Base-by-base conservation (phyloP, 2,888 invertebrate species). In the Beris morrisii region DNA sequence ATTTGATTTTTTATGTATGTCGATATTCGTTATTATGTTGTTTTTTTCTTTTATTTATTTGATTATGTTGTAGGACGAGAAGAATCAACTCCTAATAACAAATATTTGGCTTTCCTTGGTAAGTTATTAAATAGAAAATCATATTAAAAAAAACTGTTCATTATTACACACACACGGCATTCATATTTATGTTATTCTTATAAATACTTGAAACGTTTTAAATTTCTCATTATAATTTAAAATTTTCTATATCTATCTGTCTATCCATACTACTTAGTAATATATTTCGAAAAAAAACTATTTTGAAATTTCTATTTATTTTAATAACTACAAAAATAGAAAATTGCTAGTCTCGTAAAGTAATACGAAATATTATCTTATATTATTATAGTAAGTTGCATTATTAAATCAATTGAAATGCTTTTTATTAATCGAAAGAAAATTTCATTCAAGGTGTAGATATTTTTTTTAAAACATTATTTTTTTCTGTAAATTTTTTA, bases 41-140 rank as follows among this genome's bases (percentile, higher is more conserved):
- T 64, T 56, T 45, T 67, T 66, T 65, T 69, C 64, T 67, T 61
- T 69, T 66, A 66, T 64, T 68, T 71, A 72, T 70, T 70, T 72
- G 72, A 70, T 72, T 73, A 69, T 72, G 76, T 84, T 84, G 87
- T 89, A 92, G 92, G 92, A 93, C 88, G 92, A 93, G 90, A 93
- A 93, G 89, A 93, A 93, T 87, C 93, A 93, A 89, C 90, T 92
- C 86, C 89, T 93, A 86, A 91, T 92, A 86, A 90, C 92, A 86
- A 93, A 93, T 88, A 91, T 92, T 86, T 93, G 93, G 93, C 91
- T 92, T 87, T 91, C 92, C 86, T 90, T 92, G 91, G 92, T 92
- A 90, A 92, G 92, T 92, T 77, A 73, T 58, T 78, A 84, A 73
- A 72, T 72, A 70, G 72, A 50, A 71, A 72, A 69, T 72, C 74